Base-by-base conservation (phyloP, 2,113 vertebrate species). In the Antechinus flavipes region DNA sequence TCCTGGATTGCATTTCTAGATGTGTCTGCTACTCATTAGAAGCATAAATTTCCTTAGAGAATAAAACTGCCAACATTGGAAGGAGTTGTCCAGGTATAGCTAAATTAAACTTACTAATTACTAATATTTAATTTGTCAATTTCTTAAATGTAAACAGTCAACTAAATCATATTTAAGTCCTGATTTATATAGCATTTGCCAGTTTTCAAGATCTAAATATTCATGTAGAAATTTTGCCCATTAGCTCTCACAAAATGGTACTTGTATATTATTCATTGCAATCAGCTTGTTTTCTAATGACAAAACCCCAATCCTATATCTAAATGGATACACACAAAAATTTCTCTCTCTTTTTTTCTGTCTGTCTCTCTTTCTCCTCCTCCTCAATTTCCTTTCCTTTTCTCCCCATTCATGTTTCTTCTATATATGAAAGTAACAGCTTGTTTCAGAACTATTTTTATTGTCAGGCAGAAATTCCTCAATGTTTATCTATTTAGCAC, bases 1-100 rank as follows among this genome's bases (percentile, higher is more conserved):
- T 52, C 93, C 90, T 24, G 8, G 27, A 91, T 56, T 61, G 42
- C 76, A 50, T 91, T 91, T 93, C 92, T 93, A 89, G 50, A 47
- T 95, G 91, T n/a, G 61, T 14, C 61, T 84, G 68, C 19, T 84
- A 84, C 68, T 84, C 2, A 16, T 84, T n/a, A 68, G 61, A n/a
- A 16, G 30, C 19, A 4, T n/a, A 76, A n/a, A 76, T 76, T 76
- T n/a, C 35, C 68, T 84, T 23, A 42, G 35, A 84, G 68, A 84
- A 16, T 84, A n/a, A 68, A 68, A 14, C 35, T 35, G 5, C 14
- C 14, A 68, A 35, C 3, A 35, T 0, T 5, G 12, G 3, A 68
- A 3, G 30, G 35, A 42, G 35, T 16, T 84, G n/a, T 42, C 35
- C 68, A 84, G 35, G 16, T 84, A 84, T 0, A 42, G n/a, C 35